Percentiles rank a stretch among this genome's conserved stretches.
Evolutionary conservation across 2,888 invertebrate genomes (phyloP).

Genomic region (Macroteleia sp.): DNA sequence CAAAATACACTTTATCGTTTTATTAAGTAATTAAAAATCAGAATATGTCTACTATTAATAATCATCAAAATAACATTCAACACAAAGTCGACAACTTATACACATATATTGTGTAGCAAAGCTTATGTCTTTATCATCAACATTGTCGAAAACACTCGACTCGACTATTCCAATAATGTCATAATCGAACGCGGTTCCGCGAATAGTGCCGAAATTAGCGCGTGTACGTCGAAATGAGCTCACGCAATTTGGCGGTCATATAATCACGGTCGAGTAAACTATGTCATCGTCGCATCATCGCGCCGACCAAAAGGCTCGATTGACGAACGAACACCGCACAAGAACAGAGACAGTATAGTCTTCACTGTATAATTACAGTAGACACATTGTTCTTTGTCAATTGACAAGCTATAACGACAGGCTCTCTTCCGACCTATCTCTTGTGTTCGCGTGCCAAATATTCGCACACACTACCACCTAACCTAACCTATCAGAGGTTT

Average conservation of each 20-base stretch:
- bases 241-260: conserved; percentile 33
- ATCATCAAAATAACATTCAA: conserved; percentile 8
- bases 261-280: conserved; percentile 40
- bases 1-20: no score
- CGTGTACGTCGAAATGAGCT: conserved; percentile 21
- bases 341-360: conserved; percentile 31
- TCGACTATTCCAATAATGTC: conserved; percentile 43
- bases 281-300: conserved; percentile 28
- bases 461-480: no score
- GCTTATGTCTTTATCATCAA: conserved; percentile 26
- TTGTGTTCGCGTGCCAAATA: conserved; percentile 33
- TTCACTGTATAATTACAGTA: conserved; percentile 58
- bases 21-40: no score
- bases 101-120: not conserved
- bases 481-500: no score
- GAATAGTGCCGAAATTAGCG: conserved; percentile 45
- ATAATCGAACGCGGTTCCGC: conserved; percentile 37
- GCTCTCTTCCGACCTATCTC: conserved; percentile 25
- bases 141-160: conserved; percentile 35
- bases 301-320: conserved; percentile 19
- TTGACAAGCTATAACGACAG: conserved; percentile 71
- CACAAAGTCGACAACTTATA: conserved; percentile 10
- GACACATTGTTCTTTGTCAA: conserved; percentile 71
- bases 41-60: conserved; percentile 10
- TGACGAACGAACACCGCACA: conserved; percentile 6